phyloP scores from a whole-genome alignment of 2,797 vertebrate genomes.

The Telmatherina bonti region DNA sequence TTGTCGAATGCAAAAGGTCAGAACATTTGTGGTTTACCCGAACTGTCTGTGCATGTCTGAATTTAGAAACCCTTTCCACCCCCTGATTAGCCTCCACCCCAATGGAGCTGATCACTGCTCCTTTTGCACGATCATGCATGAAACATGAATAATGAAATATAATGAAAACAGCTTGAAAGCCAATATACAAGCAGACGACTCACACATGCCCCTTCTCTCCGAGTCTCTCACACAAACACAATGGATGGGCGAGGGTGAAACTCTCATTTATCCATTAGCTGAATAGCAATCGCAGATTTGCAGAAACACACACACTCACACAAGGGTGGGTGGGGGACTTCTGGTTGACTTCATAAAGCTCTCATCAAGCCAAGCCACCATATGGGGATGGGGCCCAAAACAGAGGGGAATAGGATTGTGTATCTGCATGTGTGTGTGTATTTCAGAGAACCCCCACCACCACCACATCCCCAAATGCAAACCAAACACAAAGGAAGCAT shows the following conservation, averaged over 20 bases:
- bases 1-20: slow-evolving; percentile 41
- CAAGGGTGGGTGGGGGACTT: slow-evolving; percentile 61
- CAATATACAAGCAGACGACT: slow-evolving; percentile 68
- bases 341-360: slow-evolving; percentile 81
- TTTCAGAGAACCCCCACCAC: slow-evolving; percentile 36
- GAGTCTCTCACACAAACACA: slow-evolving; percentile 37
- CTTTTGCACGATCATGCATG: slow-evolving; percentile 74
- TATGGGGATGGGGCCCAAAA: slow-evolving; percentile 83
- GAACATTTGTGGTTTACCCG: slow-evolving; percentile 53
- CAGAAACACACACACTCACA: slow-evolving; percentile 16
- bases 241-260: slow-evolving; percentile 56
- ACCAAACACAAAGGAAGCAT: slow-evolving; percentile 78
- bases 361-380: slow-evolving; percentile 83
- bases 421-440: slow-evolving; percentile 43
- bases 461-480: slow-evolving; percentile 53
- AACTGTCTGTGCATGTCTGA: slow-evolving; percentile 50
- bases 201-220: slow-evolving; percentile 54
- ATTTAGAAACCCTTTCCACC: slow-evolving; percentile 50
- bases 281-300: slow-evolving; percentile 69
- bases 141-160: slow-evolving; percentile 82
- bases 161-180: slow-evolving; percentile 77
- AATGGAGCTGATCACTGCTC: slow-evolving; percentile 61
- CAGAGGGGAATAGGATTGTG: slow-evolving; percentile 72
- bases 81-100: slow-evolving; percentile 63
- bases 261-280: slow-evolving; percentile 74